Evolutionary conservation across 2,113 vertebrate species (phyloP), one percentile per base, ranked within the genome.

Genomic region (Xiphias gladius): DNA sequence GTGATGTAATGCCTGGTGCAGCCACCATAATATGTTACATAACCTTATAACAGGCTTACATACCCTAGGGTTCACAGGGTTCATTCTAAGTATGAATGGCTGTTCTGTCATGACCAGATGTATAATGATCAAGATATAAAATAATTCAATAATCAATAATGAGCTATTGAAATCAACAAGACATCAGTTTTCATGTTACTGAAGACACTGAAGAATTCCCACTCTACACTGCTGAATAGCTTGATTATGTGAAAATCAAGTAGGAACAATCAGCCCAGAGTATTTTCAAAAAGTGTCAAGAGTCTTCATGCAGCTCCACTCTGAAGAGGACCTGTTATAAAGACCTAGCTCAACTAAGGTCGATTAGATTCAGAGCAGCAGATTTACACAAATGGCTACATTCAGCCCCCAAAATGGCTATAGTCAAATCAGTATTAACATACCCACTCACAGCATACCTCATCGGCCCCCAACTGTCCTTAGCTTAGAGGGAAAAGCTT

Each of bases 1-100:
- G 39, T 92, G 86, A 92, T 87, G 90, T 90, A 92, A 93, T 92
- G 84, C 79, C 80, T 65, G 37, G 50, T 79, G 86, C 77, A 90
- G 81, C 80, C 87, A 73, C 77, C 83, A 93, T 80, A 85, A 85
- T 76, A 90, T 82, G 90, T 93, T 92, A 92, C 80, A 91, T 91
- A 93, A 94, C 79, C 71, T 84, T 83, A 74, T 71, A 92, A 88
- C 86, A 84, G 84, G 86, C 82, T 89, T 86, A 87, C 72, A 41
- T 55, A 87, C 71, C 86, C 76, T 24, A n/a, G 67, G 76, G 92
- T 90, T 92, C 85, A 79, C 63, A 28, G 73, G 86, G 91, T 93
- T 91, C 86, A 88, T 26, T 70, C 35, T 50, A n/a, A 85, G 65
- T 48, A 82, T 90, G 85, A 87, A 85, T 80, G 52, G 74, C 61